phyloP scores from a whole-genome alignment of 2,888 invertebrate species.

The Zelleria hepariella region DNA sequence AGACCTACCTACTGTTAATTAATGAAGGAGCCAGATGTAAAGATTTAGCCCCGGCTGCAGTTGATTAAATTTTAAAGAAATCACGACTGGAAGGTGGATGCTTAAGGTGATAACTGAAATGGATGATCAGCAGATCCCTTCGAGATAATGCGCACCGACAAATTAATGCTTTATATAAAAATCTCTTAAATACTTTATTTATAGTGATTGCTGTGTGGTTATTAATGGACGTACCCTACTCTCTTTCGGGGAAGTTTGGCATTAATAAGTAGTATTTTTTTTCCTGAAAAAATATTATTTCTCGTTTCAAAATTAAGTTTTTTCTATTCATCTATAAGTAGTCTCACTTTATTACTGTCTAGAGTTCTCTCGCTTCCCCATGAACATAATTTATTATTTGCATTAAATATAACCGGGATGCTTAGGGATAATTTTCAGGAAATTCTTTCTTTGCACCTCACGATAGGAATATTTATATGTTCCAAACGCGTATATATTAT shows the following conservation, averaged over 20 bases:
- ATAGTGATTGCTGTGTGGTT: neutral
- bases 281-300: no score
- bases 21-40: neutral
- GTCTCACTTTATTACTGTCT: no score
- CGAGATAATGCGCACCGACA: slow-evolving; percentile 11
- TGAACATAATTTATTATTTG: no score
- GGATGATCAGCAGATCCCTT: slow-evolving; percentile 10
- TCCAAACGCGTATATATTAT: no score
- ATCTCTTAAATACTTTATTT: neutral
- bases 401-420: no score
- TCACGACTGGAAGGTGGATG: slow-evolving; percentile 9
- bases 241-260: neutral
- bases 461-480: no score
- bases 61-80: slow-evolving; percentile 14
- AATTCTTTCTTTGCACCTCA: no score
- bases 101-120: slow-evolving; percentile 1
- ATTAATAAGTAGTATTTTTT: neutral
- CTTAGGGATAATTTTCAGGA: no score
- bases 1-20: neutral
- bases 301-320: no score
- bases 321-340: no score
- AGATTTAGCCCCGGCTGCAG: slow-evolving; percentile 9
- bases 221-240: neutral
- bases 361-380: no score
- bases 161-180: slow-evolving; percentile 13